Evolutionary conservation across 2,888 invertebrate species (phyloP).

Genomic region (Mongoloraphidia duomilia): DNA sequence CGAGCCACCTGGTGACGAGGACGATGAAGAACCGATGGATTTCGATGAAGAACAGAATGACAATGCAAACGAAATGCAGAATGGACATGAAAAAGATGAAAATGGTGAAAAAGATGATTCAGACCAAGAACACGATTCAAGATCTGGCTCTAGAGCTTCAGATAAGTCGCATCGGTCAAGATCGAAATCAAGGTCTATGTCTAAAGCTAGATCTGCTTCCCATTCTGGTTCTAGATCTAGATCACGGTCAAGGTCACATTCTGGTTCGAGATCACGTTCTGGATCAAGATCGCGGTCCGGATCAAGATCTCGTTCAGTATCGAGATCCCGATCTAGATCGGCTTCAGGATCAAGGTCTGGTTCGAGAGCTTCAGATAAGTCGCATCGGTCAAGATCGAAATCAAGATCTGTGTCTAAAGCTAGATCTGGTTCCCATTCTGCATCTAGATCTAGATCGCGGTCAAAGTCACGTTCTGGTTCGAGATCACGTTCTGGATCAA

Average conservation of each 20-base stretch:
- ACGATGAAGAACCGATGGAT: conserved; percentile 41
- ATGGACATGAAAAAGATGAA: conserved; percentile 31
- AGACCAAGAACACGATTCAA: conserved; percentile 20
- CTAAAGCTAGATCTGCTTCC: conserved; percentile 21
- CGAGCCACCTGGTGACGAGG: conserved; percentile 65
- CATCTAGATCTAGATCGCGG: conserved; percentile 21
- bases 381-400: neutral
- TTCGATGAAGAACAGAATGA: conserved; percentile 57
- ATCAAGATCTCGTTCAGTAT: conserved; percentile 25
- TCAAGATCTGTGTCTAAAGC: conserved; percentile 21
- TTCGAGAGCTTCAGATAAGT: conserved; percentile 18
- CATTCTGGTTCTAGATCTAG: conserved; percentile 21
- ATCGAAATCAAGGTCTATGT: conserved; percentile 22
- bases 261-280: conserved; percentile 18
- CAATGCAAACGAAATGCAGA: conserved; percentile 41
- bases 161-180: conserved; percentile 17
- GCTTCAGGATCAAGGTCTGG: conserved; percentile 17
- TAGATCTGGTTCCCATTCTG: neutral
- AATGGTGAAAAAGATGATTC: conserved; percentile 20
- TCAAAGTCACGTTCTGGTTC: conserved; percentile 24
- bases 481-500: conserved; percentile 19
- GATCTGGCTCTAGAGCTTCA: conserved; percentile 16
- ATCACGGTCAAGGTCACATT: conserved; percentile 21
- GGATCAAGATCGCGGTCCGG: conserved; percentile 29
- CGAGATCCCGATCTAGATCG: conserved; percentile 25